Percentiles rank a stretch among this genome's conserved stretches.
Evolutionary conservation across 2,888 invertebrate genomes (phyloP).

Genomic region (Campopleginae sp.): DNA sequence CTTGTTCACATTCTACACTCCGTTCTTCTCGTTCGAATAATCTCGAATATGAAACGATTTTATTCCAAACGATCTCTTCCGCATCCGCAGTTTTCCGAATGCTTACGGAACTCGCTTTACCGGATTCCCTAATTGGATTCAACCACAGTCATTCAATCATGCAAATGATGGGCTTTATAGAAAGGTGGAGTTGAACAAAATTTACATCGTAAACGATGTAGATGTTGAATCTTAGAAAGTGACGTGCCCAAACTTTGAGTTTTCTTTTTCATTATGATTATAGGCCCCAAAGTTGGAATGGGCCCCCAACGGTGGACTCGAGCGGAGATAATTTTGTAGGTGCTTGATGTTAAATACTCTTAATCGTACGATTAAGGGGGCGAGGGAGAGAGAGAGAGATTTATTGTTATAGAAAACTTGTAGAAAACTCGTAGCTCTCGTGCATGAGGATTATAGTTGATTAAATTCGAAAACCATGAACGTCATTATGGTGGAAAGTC

Average conservation of each 20-base stretch:
- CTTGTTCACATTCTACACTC: constrained; percentile 4
- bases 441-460: background rate
- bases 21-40: constrained; percentile 15
- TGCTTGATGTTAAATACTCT: constrained; percentile 19
- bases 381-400: background rate
- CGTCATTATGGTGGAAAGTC: constrained; percentile 14
- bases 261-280: constrained; percentile 42
- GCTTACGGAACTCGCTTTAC: constrained; percentile 22
- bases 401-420: constrained; percentile 7
- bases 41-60: constrained; percentile 8
- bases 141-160: constrained; percentile 17
- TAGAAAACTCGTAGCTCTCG: background rate
- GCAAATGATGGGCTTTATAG: constrained; percentile 1
- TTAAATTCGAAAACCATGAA: background rate
- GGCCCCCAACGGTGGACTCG: background rate
- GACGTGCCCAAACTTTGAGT: constrained; percentile 1
- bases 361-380: background rate
- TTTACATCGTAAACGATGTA: background rate
- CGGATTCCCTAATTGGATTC: constrained; percentile 10
- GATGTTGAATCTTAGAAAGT: constrained; percentile 45
- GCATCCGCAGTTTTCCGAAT: constrained; percentile 57
- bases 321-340: background rate
- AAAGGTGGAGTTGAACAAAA: background rate
- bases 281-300: background rate
- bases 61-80: constrained; percentile 34